Evolutionary conservation across 2,797 vertebrate species (phyloP), one percentile per base, ranked within the genome.

Genomic region (Chelon auratus): DNA sequence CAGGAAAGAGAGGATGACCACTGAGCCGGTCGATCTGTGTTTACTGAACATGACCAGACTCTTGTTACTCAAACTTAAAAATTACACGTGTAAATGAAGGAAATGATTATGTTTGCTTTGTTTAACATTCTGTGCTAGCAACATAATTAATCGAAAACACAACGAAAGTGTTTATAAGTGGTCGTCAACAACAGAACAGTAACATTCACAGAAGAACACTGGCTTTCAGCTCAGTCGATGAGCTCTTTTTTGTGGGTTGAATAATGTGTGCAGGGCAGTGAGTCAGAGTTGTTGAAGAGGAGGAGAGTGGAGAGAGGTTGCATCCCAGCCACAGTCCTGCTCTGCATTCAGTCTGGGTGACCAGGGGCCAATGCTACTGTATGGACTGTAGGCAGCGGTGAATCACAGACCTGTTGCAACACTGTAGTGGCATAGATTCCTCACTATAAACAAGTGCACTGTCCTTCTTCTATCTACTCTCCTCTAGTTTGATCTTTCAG

Each of bases 281-380:
- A 93, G 85, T 94, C 92, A 93, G 82, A 82, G 78, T 80, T 84
- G 86, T 73, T 90, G 89, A 91, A 88, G 92, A 91, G 90, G 92
- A 90, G 87, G 86, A 89, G 64, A 90, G 85, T 59, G 77, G 86
- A 88, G 72, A 88, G 65, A 90, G 89, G 91, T 88, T 86, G 86
- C 75, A 84, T 91, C 87, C 91, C 87, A 84, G 89, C 90, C 89
- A 88, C 87, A 78, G 77, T 83, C 84, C 69, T 86, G 90, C 82
- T 89, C 88, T 77, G 84, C 89, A 87, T 88, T 85, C 85, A 89
- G 87, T 87, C 86, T 87, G 70, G 79, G 61, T 86, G 87, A 89
- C 78, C 70, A 78, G 15, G 61, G 83, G 65, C 82, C 88, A 57
- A 17, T n/a, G 80, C 48, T 68, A 63, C 75, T 80, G 83, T 80